Conservation (phyloP, 2,888 invertebrate genomes). For the Pollenia angustigena region DNA sequence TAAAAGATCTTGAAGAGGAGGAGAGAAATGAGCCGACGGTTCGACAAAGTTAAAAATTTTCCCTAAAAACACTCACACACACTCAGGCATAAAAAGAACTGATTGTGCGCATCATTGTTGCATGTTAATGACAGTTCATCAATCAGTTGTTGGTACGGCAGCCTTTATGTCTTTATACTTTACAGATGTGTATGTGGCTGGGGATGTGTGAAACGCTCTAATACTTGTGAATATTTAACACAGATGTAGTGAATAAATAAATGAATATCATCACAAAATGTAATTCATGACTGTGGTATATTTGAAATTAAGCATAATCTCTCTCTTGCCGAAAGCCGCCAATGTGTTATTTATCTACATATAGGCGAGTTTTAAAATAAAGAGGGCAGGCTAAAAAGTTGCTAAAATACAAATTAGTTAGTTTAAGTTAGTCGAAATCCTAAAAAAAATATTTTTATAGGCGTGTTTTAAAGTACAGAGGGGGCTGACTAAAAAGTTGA, state of each 20-base stretch:
- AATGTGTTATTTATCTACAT: conserved; percentile 51
- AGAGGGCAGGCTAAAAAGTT: neutral
- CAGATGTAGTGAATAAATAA: conserved; percentile 31
- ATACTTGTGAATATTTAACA: neutral
- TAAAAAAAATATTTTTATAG: too few species aligned
- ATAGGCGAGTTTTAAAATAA: neutral
- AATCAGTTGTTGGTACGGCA: conserved; percentile 75
- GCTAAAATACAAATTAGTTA: neutral
- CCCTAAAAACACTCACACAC: conserved; percentile 37
- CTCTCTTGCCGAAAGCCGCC: conserved; percentile 68
- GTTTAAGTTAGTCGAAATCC: neutral
- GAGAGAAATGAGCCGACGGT: conserved; percentile 20
- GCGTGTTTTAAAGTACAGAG: too few species aligned
- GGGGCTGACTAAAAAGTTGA: too few species aligned
- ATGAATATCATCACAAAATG: conserved; percentile 63
- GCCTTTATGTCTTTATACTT: conserved; percentile 56
- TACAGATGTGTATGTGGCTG: too few species aligned
- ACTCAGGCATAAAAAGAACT: conserved; percentile 9
- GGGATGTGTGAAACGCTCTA: neutral
- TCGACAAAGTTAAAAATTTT: conserved; percentile 48
- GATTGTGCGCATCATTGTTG: conserved; percentile 74
- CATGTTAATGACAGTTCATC: conserved; percentile 77
- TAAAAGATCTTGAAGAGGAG: conserved; percentile 12
- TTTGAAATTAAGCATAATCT: conserved; percentile 75
- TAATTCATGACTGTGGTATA: conserved; percentile 70